Evolutionary conservation across 2,888 invertebrate genomes (phyloP).

Genomic region (Chloromyia formosa): DNA sequence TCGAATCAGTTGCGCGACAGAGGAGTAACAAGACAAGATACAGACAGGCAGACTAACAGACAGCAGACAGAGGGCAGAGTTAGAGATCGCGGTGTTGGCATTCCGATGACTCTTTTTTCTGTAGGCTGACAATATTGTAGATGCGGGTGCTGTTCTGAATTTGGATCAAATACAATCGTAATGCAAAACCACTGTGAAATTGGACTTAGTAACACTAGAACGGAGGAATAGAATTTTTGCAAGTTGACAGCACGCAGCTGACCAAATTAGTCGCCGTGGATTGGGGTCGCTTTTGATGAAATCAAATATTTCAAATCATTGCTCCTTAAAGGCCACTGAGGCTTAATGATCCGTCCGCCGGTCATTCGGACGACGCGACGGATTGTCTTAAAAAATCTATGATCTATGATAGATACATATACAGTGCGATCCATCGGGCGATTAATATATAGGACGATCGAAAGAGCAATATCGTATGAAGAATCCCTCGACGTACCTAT

Average conservation of each 20-base stretch:
- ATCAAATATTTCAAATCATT: no score
- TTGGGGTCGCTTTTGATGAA: no score
- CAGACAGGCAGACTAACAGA: neutral
- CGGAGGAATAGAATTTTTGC: neutral
- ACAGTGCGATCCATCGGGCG: no score
- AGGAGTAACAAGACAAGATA: slow-evolving; percentile 11
- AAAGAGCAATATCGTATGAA: no score
- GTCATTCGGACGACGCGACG: no score
- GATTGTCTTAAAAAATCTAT: no score
- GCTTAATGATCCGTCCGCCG: no score
- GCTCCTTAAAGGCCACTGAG: no score
- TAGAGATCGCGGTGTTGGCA: neutral
- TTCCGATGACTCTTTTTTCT: slow-evolving; percentile 12
- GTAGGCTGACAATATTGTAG: neutral
- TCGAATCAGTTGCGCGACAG: slow-evolving; percentile 6
- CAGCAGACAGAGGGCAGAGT: neutral
- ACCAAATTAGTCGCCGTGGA: no score
- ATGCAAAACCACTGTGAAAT: slow-evolving; percentile 21
- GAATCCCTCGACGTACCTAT: no score
- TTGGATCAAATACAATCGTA: neutral
- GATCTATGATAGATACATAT: no score
- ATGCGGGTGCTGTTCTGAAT: slow-evolving; percentile 9
- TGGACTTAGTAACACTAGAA: slow-evolving; percentile 17
- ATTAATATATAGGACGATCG: no score
- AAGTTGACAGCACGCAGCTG: neutral